Evolutionary conservation across 2,888 invertebrate species (phyloP).

Genomic region (Lamproptera curius): DNA sequence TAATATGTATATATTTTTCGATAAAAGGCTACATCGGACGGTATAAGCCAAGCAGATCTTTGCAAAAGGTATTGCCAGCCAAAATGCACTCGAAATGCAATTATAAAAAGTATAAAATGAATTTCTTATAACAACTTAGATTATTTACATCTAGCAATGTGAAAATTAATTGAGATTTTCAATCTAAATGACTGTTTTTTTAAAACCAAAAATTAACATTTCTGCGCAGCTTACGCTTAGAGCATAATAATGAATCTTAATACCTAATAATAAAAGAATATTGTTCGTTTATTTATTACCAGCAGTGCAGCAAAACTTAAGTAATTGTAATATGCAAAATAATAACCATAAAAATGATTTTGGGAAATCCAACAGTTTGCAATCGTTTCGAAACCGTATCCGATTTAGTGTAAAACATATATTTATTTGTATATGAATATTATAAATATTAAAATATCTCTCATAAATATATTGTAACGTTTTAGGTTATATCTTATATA

Average conservation of each 20-base stretch:
- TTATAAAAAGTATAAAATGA: slow-evolving; percentile 33
- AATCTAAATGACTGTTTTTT: slow-evolving; percentile 32
- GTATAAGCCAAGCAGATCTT: slow-evolving; percentile 46
- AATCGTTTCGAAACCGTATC: slow-evolving; percentile 1
- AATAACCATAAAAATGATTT: slow-evolving; percentile 29
- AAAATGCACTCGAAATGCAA: slow-evolving; percentile 56
- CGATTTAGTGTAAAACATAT: slow-evolving; percentile 7
- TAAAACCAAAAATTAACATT: slow-evolving; percentile 27
- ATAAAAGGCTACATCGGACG: slow-evolving; percentile 46
- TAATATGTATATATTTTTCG: background rate
- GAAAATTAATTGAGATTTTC: slow-evolving; percentile 30
- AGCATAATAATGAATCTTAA: background rate
- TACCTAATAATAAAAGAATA: background rate
- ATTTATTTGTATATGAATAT: slow-evolving; percentile 8
- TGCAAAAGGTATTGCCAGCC: slow-evolving; percentile 22
- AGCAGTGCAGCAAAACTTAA: no score
- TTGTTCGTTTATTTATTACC: background rate
- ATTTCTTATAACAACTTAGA: slow-evolving; percentile 31
- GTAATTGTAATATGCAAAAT: no score
- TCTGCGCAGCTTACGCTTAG: background rate
- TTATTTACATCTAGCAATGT: slow-evolving; percentile 31
- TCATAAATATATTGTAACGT: slow-evolving; percentile 5
- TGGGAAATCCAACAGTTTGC: slow-evolving; percentile 30
- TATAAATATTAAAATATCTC: slow-evolving; percentile 3
- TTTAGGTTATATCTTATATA: slow-evolving; percentile 3